Evolutionary conservation across 2,888 invertebrate genomes (phyloP), one percentile per base, ranked within the genome.

Genomic region (Tipula confusa): DNA sequence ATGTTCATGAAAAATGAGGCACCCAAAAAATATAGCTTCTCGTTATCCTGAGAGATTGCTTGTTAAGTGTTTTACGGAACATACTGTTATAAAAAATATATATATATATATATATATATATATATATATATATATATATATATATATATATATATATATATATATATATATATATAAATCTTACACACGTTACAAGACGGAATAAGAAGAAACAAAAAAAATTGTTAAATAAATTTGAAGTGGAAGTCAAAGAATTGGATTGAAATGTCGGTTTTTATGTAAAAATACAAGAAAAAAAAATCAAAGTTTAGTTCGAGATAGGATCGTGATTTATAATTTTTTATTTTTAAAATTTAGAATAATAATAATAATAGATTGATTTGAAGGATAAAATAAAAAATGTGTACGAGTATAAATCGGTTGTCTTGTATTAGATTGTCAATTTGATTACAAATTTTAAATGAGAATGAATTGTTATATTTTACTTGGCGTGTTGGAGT

Each of bases 191-290:
- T 64, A 64, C 64, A 64, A 64, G 64, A 24, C 64, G 64, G 24
- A 64, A 13, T 64, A 24, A 64, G 9, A 24, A 64, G 24, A 24
- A 64, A 64, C 24, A 13, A 64, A 64, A 48, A 64, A 64, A 64
- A 64, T 9, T 18, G 18, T 64, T 64, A 24, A 64, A 64, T 64
- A 64, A 64, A 64, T 64, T 64, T 64, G 64, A 64, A 64, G 64
- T 64, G 64, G 64, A 64, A 64, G 64, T 64, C 64, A 64, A 64
- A 64, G 64, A 64, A 64, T 64, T 64, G 64, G 64, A 64, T 64
- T 64, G 64, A 64, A 64, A 64, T 64, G 64, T 64, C 64, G 64
- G 64, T 64, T 64, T 64, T 64, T 64, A 18, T 64, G 64, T 64
- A 64, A 64, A 64, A 43, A 43, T 43, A 43, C 2, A 43, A 43